phyloP scores from a whole-genome alignment of 2,888 invertebrate species.

The Diogma glabrata region DNA sequence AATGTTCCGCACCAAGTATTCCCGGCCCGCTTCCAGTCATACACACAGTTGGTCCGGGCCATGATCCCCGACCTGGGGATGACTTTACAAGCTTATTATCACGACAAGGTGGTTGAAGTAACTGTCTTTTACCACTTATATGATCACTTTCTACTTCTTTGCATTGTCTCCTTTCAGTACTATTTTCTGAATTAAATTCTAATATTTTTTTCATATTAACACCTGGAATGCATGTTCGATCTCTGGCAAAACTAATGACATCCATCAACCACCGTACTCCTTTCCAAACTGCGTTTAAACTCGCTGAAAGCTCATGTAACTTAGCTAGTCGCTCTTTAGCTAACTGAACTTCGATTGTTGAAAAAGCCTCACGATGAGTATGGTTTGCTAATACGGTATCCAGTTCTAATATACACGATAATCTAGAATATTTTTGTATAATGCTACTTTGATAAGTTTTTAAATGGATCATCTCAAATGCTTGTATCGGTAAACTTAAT shows the following conservation, averaged over 20 bases:
- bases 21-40: constrained; percentile 40
- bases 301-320: constrained; percentile 73
- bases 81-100: constrained; percentile 65
- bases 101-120: constrained; percentile 40
- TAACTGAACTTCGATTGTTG: constrained; percentile 70
- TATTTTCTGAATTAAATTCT: constrained; percentile 24
- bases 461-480: constrained; percentile 89
- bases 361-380: constrained; percentile 89
- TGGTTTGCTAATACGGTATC: constrained; percentile 88
- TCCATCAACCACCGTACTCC: constrained; percentile 94
- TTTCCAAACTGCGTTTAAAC: constrained; percentile 85
- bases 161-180: constrained; percentile 17
- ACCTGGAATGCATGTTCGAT: constrained; percentile 44
- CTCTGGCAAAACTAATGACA: constrained; percentile 85
- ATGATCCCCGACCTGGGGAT: constrained; percentile 68
- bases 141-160: constrained; percentile 12
- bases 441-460: constrained; percentile 88
- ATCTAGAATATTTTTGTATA: constrained; percentile 78
- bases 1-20: constrained; percentile 55
- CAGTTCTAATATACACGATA: constrained; percentile 87
- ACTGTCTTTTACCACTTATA: constrained; percentile 26
- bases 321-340: constrained; percentile 76
- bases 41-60: constrained; percentile 59
- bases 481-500: constrained; percentile 83
- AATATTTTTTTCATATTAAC: constrained; percentile 33